Conservation (phyloP, 2,113 vertebrate species). For the Atlantisia rogersi region DNA sequence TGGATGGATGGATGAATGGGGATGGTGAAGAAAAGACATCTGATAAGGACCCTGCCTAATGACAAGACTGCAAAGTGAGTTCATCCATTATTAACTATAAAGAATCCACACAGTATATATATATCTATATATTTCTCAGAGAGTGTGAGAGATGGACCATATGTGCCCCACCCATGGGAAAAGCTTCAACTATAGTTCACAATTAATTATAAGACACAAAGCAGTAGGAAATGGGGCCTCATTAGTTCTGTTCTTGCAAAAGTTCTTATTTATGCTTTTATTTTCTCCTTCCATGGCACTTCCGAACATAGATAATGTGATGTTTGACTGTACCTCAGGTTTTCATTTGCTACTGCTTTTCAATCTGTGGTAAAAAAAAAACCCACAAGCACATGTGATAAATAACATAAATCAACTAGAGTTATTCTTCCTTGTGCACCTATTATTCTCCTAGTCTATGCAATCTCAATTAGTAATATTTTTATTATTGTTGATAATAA, state of each 20-base stretch:
- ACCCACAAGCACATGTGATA: background rate
- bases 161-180: conserved; percentile 46
- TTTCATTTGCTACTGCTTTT: background rate
- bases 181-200: conserved; percentile 33
- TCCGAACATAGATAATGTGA: background rate
- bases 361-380: background rate
- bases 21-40: background rate
- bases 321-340: background rate
- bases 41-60: background rate
- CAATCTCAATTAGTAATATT: background rate
- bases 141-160: conserved; percentile 45
- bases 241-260: conserved; percentile 27
- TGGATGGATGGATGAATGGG: background rate
- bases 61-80: background rate
- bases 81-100: conserved; percentile 55
- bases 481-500: background rate
- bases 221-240: background rate
- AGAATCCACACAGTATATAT: conserved; percentile 15
- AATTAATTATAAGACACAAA: conserved; percentile 48
- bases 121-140: conserved; percentile 19
- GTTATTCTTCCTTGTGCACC: background rate
- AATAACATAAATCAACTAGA: background rate
- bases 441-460: background rate
- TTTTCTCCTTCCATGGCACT: background rate
- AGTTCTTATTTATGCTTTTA: conserved; percentile 13